phyloP scores from a whole-genome alignment of 2,113 vertebrate species.

The Gambusia holbrooki region DNA sequence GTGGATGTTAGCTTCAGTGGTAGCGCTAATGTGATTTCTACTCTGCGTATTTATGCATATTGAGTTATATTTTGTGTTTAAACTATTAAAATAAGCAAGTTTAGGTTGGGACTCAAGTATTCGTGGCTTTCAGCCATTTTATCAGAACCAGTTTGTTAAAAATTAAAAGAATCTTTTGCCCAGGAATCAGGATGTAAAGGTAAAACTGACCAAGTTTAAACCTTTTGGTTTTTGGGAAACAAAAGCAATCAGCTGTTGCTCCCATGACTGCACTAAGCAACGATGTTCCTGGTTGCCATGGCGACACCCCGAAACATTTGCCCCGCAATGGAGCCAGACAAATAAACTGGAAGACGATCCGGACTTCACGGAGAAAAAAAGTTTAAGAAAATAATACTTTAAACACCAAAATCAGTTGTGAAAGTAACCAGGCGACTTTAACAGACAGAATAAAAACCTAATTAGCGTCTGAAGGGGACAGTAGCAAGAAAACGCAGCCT shows the following conservation, averaged over 20 bases:
- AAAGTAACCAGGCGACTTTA: not conserved
- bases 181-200: no score
- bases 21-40: no score
- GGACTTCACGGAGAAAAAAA: conserved; percentile 17
- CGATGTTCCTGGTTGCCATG: conserved; percentile 57
- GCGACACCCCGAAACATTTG: conserved; percentile 63
- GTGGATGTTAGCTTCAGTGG: no score
- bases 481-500: conserved; percentile 52
- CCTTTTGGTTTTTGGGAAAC: conserved; percentile 44
- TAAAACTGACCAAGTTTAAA: not conserved
- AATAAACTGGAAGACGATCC: conserved; percentile 41
- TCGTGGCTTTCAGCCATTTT: no score
- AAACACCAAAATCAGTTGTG: not conserved
- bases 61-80: no score
- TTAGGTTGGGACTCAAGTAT: no score
- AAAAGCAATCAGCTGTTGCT: conserved; percentile 59
- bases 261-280: conserved; percentile 60
- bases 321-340: conserved; percentile 46
- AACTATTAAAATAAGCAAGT: no score
- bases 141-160: no score
- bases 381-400: not conserved
- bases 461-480: conserved; percentile 50
- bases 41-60: no score
- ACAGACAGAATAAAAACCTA: conserved; percentile 44
- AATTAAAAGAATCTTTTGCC: no score